Base-by-base conservation (phyloP, 2,113 vertebrate species). In the Meles meles region DNA sequence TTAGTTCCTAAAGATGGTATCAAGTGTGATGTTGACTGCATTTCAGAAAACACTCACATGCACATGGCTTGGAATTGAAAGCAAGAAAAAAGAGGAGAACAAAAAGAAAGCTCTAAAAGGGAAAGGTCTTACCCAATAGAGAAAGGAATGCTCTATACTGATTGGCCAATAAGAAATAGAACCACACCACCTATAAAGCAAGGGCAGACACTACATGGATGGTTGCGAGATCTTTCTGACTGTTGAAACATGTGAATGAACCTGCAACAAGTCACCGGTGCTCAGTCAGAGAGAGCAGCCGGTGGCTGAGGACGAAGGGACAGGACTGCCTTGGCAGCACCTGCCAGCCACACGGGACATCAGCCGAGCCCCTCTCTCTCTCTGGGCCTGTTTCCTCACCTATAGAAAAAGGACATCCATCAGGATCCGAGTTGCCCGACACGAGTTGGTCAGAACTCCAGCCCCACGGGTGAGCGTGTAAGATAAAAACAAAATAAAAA, bases 1-100 rank as follows among this genome's bases (percentile, higher is more conserved):
- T 85, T 89, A 80, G 57, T 84, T 87, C 93, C 93, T 91, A 77
- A 93, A 94, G 59, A 95, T 67, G 25, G 42, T 29, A 82, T 90
- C 74, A 76, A 94, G 71, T 59, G 37, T 44, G 80, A 82, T 57
- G 81, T 7, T 74, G 61, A 55, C 96, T 88, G 13, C 61, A 86
- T 84, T 92, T 83, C 80, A 94, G 79, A 94, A 83, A 74, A 77
- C 76, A 84, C 13, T n/a, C 7, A 23, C 17, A 42, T 13, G 39
- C 2, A 25, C 9, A 14, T 37, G 47, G 39, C 17, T 72, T 89
- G 5, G 80, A 92, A 92, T 18, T 63, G 55, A 85, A 93, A 96
- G 65, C 18, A 55, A 79, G 20, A n/a, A 67, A 59, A 79, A 52
- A 23, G 8, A 69, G 5, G 11, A 63, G 63, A 14, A 80, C 17